Evolutionary conservation across 2,888 invertebrate species (phyloP), one percentile per base, ranked within the genome.

Genomic region (Rhopalosiphum nymphaeae): DNA sequence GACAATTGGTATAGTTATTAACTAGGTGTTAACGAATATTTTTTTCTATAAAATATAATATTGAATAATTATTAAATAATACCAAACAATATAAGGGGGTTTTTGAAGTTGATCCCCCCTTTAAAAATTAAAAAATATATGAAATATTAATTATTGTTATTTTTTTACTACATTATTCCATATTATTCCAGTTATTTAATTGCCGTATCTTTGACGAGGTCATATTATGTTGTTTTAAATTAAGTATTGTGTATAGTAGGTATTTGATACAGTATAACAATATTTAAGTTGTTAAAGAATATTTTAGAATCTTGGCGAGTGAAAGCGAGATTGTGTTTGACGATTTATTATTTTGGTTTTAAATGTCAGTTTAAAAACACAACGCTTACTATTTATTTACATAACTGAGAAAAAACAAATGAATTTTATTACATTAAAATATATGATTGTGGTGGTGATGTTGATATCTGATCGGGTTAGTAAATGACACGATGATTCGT

Each of bases 271-370:
- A 91, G n/a, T n/a, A 91, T 57, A 86, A 86, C 11, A 86, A n/a
- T 46, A 61, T 87, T 87, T 67, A 57, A 87, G 46, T 92, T n/a
- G 57, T 87, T 61, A 87, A 46, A 87, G 16, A 87, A 67, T 61
- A 61, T 87, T 57, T 87, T 29, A 57, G 44, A 57, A 86, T 91
- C 87, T 67, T 42, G 21, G 46, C 29, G 36, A 42, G 91, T 84
- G 49, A 49, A 10, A 86, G 11, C 67, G 16, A 36, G 92, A 53
- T 92, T 29, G 67, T 29, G 86, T 61, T 16, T 36, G 44, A 61
- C 49, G 36, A 92, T 92, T 92, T 92, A 92, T 87, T 61, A 92
- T 92, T 87, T 87, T 29, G 49, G 49, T 92, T 87, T 78, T 87
- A 67, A 88, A 92, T 42, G 87, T 67, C 42, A 87, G 49, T 16